phyloP scores from a whole-genome alignment of 1,140 invertebrate species.

The Drosophila chauvacae region DNA sequence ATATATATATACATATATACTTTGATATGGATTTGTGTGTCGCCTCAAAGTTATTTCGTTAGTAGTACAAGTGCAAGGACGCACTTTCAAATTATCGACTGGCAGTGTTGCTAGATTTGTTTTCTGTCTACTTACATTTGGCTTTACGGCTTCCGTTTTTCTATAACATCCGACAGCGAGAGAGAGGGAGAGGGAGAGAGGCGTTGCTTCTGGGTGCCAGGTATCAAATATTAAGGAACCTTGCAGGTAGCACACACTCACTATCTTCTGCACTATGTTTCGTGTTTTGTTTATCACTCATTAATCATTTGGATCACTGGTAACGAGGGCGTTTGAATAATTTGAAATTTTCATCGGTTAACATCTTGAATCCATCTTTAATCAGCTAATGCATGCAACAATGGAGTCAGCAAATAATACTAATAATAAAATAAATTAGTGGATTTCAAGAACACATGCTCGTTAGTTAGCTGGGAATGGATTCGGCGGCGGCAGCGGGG shows the following conservation, averaged over 20 bases:
- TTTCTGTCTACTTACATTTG: conserved; percentile 27
- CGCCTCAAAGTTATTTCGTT: conserved; percentile 25
- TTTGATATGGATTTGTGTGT: conserved; percentile 24
- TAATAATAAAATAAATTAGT: conserved; percentile 52
- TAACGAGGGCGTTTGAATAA: conserved; percentile 10
- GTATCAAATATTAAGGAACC: conserved; percentile 7
- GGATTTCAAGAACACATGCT: conserved; percentile 51
- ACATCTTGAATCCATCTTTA: conserved; percentile 39
- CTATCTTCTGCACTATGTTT: conserved; percentile 1
- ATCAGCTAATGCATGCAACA: conserved; percentile 47
- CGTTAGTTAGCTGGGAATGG: conserved; percentile 38
- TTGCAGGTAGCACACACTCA: conserved; percentile 6
- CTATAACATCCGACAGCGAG: neutral
- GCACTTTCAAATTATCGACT: conserved; percentile 36
- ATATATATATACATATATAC: conserved; percentile 16
- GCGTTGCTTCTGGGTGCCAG: neutral
- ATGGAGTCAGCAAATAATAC: conserved; percentile 34
- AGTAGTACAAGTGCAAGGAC: conserved; percentile 51
- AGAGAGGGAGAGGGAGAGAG: neutral
- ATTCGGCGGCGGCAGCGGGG: conserved; percentile 1
- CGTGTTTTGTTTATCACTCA: conserved; percentile 11
- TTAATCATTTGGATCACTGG: conserved; percentile 16
- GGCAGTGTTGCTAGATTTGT: conserved; percentile 7
- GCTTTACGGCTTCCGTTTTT: conserved; percentile 12
- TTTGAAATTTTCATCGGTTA: conserved; percentile 22